Conservation (phyloP, 2,888 invertebrate species). For the Salticus scenicus region DNA sequence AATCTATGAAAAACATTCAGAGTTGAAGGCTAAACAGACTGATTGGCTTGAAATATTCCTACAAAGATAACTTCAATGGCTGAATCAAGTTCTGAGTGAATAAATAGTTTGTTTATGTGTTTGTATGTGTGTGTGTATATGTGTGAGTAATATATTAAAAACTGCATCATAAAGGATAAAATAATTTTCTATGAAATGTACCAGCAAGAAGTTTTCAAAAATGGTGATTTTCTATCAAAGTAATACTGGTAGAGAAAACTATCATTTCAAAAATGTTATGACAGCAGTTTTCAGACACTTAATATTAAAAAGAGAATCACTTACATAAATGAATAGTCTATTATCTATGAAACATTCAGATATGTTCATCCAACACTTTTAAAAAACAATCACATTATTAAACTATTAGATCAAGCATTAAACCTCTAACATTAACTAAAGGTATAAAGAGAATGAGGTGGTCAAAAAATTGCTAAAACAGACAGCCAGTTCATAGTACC, state of each 20-base stretch:
- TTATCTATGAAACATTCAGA: slow-evolving; percentile 45
- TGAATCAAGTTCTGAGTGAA: too few relatives aligned
- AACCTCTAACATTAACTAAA: slow-evolving; percentile 14
- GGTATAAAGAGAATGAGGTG: slow-evolving; percentile 16
- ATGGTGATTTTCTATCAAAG: slow-evolving; percentile 12
- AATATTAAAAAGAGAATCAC: not conserved
- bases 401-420: not conserved
- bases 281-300: slow-evolving; percentile 1
- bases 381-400: slow-evolving; percentile 31
- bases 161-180: not conserved
- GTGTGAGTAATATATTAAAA: slow-evolving; percentile 15
- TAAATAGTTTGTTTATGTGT: too few relatives aligned
- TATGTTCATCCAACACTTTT: slow-evolving; percentile 41
- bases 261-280: slow-evolving; percentile 7
- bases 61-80: too few relatives aligned
- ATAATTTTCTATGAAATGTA: not conserved
- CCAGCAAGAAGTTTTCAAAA: slow-evolving; percentile 1
- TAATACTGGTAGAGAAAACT: slow-evolving; percentile 19
- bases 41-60: too few relatives aligned
- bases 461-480: slow-evolving; percentile 22
- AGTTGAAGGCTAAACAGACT: slow-evolving; percentile 22
- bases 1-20: slow-evolving; percentile 45
- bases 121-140: slow-evolving; percentile 15
- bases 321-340: slow-evolving; percentile 23
- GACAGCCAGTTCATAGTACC: slow-evolving; percentile 28